Base-by-base conservation (phyloP, 1,140 invertebrate species). In the Druon quercuslanigerum region DNA sequence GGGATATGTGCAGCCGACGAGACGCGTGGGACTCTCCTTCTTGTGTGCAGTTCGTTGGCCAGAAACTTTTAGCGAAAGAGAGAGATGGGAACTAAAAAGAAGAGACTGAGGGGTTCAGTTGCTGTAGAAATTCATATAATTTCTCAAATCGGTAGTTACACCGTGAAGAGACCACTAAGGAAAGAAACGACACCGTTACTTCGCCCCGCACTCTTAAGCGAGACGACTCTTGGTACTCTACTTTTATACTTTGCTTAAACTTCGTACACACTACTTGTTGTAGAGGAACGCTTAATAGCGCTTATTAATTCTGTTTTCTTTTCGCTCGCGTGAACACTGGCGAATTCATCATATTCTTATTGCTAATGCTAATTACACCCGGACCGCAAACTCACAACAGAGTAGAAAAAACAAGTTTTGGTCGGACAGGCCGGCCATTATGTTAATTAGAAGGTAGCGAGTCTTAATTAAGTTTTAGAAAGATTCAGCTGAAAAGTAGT, bases 21-120 rank as follows among this genome's bases (percentile, higher is more conserved):
- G 86, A 87, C 84, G 86, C 86, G 85, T 87, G 86, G 85, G 85
- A 87, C 86, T 86, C 77, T 74, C 74, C 54, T n/a, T 75, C 54
- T 19, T 75, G 79, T 76, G 73, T 60, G 74, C 76, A 79, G 73
- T 78, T 77, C 76, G 77, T 79, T 75, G 81, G 74, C 75, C 75
- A 75, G 75, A 11, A 46, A 50, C 56, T 77, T 57, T 66, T 51
- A 56, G 78, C 74, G 71, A 78, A 56, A 54, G 50, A 72, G 51
- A 52, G 17, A 50, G 70, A 60, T 51, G 54, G 40, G 75, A 73
- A 66, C 56, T 56, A 71, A 73, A 72, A 74, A 74, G 74, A 75
- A 71, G 74, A 74, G 77, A 75, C 78, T 76, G 74, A 79, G 74
- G 79, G 74, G 77, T 77, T 73, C 77, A 76, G 78, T 77, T 79